phyloP scores from a whole-genome alignment of 1,140 invertebrate species.

The Hylaeus anthracinus region DNA sequence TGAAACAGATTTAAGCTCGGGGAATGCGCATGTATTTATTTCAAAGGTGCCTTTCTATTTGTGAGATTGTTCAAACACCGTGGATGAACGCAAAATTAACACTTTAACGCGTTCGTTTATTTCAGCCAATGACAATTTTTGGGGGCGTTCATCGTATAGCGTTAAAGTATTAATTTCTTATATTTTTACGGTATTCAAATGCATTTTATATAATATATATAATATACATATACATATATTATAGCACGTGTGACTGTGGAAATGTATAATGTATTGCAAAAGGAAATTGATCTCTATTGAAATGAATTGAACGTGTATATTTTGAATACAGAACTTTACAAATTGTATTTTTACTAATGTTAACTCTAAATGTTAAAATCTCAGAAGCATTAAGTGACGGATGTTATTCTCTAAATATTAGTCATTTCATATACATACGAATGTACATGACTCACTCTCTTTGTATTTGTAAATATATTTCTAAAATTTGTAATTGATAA shows the following conservation, averaged over 20 bases:
- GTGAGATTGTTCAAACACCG: background rate
- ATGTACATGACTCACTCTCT: background rate
- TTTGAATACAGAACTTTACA: constrained; percentile 33
- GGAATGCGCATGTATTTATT: background rate
- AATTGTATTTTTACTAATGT: background rate
- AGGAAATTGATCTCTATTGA: constrained; percentile 20
- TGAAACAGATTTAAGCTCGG: background rate
- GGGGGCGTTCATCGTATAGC: too few species aligned
- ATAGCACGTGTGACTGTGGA: background rate
- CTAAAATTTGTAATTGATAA: background rate
- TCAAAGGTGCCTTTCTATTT: constrained; percentile 37
- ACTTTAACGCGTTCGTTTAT: too few species aligned
- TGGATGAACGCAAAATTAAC: background rate
- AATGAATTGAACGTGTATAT: constrained; percentile 24
- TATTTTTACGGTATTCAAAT: constrained; percentile 20
- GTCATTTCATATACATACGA: constrained; percentile 3
- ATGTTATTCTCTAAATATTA: background rate
- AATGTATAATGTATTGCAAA: background rate
- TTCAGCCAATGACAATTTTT: too few species aligned
- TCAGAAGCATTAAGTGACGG: background rate
- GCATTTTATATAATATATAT: background rate
- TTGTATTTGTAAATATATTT: constrained; percentile 25
- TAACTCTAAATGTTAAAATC: background rate
- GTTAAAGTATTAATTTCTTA: background rate
- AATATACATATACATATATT: background rate